These are phyloP conservation scores for Napeogenes inachia DNA, from an alignment of 2,888 invertebrate species.

Conservation along the genomic window DNA sequence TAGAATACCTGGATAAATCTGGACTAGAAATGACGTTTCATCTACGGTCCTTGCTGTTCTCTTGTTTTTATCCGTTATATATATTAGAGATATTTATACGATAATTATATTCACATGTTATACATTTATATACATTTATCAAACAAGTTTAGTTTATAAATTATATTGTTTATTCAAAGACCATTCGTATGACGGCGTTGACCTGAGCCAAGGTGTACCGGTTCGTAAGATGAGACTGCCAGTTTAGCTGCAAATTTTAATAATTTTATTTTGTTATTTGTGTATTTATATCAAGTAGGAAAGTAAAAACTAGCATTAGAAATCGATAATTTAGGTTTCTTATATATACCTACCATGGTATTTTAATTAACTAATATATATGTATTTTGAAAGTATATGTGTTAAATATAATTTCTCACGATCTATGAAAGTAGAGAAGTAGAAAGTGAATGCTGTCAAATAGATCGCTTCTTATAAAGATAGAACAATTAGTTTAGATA, in stretches of 20 bases:
- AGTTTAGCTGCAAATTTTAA: not conserved
- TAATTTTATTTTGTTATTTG: not conserved
- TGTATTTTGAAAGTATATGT: not conserved
- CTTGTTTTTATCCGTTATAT: too few species aligned
- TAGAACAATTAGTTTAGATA: too few species aligned
- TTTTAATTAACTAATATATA: constrained; percentile 2
- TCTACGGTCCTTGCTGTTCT: too few species aligned
- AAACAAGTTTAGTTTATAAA: not conserved
- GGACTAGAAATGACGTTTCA: too few species aligned
- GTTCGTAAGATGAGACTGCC: not conserved
- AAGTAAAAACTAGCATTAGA: not conserved
- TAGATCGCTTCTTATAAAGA: too few species aligned
- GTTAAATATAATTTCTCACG: not conserved
- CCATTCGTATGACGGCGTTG: not conserved
- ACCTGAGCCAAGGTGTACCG: constrained; percentile 1
- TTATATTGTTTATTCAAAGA: not conserved
- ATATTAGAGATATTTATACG: too few species aligned
- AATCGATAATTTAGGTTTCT: not conserved
- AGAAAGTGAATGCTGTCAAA: not conserved
- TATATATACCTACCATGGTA: not conserved
- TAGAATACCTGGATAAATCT: too few species aligned
- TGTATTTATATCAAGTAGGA: not conserved
- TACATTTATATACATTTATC: not conserved
- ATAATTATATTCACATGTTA: not conserved
- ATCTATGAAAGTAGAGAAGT: not conserved